A percentile compares a stretch with the other conserved stretches of the same genome.
Conservation (phyloP, 2,113 vertebrate genomes). For the Hydropotes inermis region DNA sequence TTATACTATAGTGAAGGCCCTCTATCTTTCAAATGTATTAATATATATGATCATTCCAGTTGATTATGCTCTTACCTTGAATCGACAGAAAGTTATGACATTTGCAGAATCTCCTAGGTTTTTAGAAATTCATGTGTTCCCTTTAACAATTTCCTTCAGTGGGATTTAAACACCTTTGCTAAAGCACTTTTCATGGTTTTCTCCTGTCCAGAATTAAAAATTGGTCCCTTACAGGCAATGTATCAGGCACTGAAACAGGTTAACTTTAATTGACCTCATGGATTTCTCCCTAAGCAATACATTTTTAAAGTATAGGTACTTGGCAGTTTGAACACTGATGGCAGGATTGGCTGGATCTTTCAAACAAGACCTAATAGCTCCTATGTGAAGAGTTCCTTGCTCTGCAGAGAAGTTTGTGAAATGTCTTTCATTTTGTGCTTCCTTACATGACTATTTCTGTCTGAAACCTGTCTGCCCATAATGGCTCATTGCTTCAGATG, state of each 20-base stretch:
- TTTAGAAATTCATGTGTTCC: not conserved
- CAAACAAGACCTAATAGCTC: not conserved
- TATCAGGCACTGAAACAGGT: not conserved
- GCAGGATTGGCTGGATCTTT: not conserved
- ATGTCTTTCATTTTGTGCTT: not conserved
- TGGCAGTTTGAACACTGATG: not conserved
- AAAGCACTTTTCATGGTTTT: constrained; percentile 23
- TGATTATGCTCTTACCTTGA: not conserved
- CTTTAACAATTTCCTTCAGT: not conserved
- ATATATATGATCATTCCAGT: not conserved
- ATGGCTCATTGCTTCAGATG: not conserved
- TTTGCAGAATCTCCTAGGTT: constrained; percentile 1
- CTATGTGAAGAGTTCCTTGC: not conserved
- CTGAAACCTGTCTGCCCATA: not conserved
- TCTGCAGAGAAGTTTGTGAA: not conserved
- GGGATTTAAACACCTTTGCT: constrained; percentile 5
- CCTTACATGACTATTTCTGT: not conserved
- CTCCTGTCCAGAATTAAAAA: not conserved
- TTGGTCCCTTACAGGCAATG: not conserved
- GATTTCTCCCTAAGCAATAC: constrained; percentile 20
- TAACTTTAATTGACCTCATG: constrained; percentile 33
- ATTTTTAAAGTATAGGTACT: not conserved
- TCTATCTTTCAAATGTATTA: not conserved
- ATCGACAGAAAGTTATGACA: not conserved
- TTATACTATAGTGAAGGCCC: not conserved